Base-by-base conservation (phyloP, 2,113 vertebrate species). In the Amblyornis subalaris region DNA sequence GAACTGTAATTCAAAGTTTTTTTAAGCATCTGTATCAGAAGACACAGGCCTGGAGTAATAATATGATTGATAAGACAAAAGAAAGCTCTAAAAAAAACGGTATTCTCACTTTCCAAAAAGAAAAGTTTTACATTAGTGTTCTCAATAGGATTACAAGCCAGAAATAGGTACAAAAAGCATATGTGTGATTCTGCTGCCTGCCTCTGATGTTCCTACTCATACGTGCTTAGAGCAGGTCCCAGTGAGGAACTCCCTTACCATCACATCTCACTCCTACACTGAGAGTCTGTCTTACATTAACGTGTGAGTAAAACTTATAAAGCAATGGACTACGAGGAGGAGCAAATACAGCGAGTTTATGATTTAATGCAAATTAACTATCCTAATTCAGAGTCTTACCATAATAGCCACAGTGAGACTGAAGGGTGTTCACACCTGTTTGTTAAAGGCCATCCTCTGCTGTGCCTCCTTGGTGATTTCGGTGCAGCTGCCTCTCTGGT, bases 11-110 rank as follows among this genome's bases (percentile, higher is more conserved):
- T 53, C 7, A 4, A 73, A 66, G 20, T 48, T 77, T 78, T 85
- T 83, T 92, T 47, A 85, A 80, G 33, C 33, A 83, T 40, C 21
- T 14, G 1, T 92, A 29, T 88, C 36, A 40, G 60, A 51, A 90
- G 35, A 86, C 26, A 47, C 9, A 75, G 61, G 21, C 24, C 45
- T 94, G 23, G 29, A 77, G 47, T 72, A 89, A 57, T 66, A 61
- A 42, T n/a, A 17, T 35, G 24, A 50, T 70, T 70, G 36, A 13
- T 80, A 80, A 92, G 57, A 81, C 31, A 28, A 88, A 95, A 89
- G 42, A 62, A 89, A 77, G 65, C 50, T 89, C 54, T 40, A 36
- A 85, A 92, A 60, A 6, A 58, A 35, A 5, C 38, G 12, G 3
- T 77, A 31, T 66, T 85, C 15, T 79, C 55, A 70, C 24, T 92